Base-by-base conservation (phyloP, 2,113 vertebrate genomes). In the Poeciliopsis occidentalis region DNA sequence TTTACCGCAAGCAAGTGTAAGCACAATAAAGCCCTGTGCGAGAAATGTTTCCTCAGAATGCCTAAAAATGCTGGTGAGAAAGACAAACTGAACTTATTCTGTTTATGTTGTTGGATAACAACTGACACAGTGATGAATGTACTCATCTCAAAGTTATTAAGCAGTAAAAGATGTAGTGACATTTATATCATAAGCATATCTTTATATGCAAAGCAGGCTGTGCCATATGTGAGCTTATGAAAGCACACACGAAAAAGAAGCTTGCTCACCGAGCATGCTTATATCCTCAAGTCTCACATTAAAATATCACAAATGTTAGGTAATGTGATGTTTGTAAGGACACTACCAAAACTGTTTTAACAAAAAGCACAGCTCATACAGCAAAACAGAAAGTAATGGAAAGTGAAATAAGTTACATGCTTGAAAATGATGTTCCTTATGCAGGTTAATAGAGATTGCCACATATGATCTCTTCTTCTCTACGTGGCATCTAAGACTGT, bases 51-150 rank as follows among this genome's bases (percentile, higher is more conserved):
- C 67, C 47, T 75, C 32, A 22, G 69, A 80, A 85, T 70, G 61
- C 71, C 62, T 3, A 19, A 12, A 71, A 62, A 69, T 81, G 64
- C 69, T 71, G 41, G 60, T n/a, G 74, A 65, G 77, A 89, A 91
- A 88, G 87, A 81, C 80, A 80, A 85, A 85, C 71, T 71, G 77
- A 67, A 77, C 84, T 65, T 34, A 78, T 85, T 87, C 70, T 76
- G 82, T 89, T 88, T 73, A 64, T 86, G 79, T 72, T 15, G 26
- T 51, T 47, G 76, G 88, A 91, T 91, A 91, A 84, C 79, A 87
- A 79, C 76, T 81, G 91, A 90, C 91, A 92, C 82, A 81, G 86
- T 91, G 92, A 92, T 92, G 88, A 88, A 93, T 91, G 89, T 86
- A 89, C 77, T 78, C 73, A 62, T 71, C 85, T 81, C 12, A 44